Conservation (phyloP, 2,113 vertebrate genomes). For the Megalops atlanticus region DNA sequence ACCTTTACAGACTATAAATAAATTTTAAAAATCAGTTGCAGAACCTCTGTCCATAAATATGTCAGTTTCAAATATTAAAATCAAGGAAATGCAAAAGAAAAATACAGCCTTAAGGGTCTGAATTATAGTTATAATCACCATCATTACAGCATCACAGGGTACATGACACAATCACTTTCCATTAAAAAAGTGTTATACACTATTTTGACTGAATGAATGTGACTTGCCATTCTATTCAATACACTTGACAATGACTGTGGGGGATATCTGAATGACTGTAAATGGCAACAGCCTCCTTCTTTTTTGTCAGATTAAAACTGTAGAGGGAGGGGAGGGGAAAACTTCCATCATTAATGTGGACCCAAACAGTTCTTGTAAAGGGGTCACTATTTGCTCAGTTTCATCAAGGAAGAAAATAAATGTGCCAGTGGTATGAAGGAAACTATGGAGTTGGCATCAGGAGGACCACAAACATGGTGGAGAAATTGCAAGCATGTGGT, state of each 20-base stretch:
- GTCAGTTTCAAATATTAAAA: too few relatives aligned
- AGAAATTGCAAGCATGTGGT: constrained; percentile 24
- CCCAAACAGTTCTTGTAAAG: not conserved
- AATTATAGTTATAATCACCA: too few relatives aligned
- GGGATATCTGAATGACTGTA: not conserved
- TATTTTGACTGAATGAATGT: not conserved
- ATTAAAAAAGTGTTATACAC: too few relatives aligned
- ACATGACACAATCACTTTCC: too few relatives aligned
- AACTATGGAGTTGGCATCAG: too few relatives aligned
- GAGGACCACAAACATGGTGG: not conserved
- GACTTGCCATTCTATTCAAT: too few relatives aligned
- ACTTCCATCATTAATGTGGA: not conserved
- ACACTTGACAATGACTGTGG: not conserved
- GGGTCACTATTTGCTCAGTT: not conserved
- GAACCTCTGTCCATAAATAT: too few relatives aligned
- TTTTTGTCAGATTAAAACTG: not conserved
- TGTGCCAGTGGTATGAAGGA: not conserved
- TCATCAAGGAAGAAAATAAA: not conserved
- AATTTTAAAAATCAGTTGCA: too few relatives aligned
- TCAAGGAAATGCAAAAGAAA: too few relatives aligned
- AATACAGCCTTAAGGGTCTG: too few relatives aligned
- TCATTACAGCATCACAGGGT: too few relatives aligned
- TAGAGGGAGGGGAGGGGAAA: not conserved
- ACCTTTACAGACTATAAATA: too few relatives aligned
- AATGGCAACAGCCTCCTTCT: not conserved